A percentile compares a stretch with the other conserved stretches of the same genome.
phyloP scores from a whole-genome alignment of 2,888 invertebrate species.

The Morpho deidamia region DNA sequence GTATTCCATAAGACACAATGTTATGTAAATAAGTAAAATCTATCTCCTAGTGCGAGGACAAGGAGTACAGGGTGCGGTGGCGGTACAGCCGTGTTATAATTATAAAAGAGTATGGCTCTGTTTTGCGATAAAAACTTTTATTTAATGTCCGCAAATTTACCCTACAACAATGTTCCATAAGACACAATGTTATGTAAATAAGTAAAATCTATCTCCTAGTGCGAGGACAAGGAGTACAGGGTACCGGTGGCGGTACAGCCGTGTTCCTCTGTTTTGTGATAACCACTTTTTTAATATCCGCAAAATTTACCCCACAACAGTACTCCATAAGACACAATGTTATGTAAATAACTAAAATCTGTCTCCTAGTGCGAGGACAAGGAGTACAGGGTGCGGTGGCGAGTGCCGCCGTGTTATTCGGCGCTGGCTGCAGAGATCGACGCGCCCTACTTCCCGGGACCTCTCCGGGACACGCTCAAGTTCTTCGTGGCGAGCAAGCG shows the following conservation, averaged over 20 bases:
- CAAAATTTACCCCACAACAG: background rate
- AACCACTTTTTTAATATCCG: background rate
- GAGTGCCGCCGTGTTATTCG: constrained; percentile 79
- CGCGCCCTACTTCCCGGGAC: constrained; percentile 42
- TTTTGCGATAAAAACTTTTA: no score
- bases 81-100: no score
- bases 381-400: constrained; percentile 78
- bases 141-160: no score
- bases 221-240: constrained; percentile 79
- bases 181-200: no score
- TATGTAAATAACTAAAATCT: no score
- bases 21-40: no score
- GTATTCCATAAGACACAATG: no score
- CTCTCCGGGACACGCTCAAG: constrained; percentile 50
- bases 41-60: constrained; percentile 81
- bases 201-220: constrained; percentile 48
- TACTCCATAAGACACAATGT: no score
- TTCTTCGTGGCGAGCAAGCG: constrained; percentile 51
- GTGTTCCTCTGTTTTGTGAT: background rate
- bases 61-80: constrained; percentile 32
- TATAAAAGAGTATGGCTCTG: no score
- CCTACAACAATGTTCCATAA: no score
- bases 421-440: constrained; percentile 56
- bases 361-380: constrained; percentile 82
- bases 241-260: no score